phyloP scores from a whole-genome alignment of 2,888 invertebrate genomes.

The Notocelia uddmanniana region DNA sequence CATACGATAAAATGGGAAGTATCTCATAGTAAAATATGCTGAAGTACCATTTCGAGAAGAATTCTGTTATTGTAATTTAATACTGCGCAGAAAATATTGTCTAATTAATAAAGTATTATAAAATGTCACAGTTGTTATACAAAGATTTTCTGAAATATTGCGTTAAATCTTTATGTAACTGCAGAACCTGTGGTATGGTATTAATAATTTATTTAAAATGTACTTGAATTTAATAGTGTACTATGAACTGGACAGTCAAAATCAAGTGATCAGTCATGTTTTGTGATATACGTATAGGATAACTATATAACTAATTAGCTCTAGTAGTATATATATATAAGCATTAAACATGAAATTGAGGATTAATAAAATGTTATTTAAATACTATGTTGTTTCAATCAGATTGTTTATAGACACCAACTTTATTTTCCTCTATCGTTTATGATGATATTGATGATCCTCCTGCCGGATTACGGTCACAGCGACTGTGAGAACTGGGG shows the following conservation, averaged over 20 bases:
- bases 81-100: neutral
- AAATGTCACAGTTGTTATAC: conserved; percentile 23
- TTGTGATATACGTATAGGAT: conserved; percentile 76
- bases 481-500: too few relatives aligned
- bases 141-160: conserved; percentile 19
- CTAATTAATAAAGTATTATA: conserved; percentile 26
- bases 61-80: neutral
- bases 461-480: too few relatives aligned
- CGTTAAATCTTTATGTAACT: conserved; percentile 25
- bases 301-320: conserved; percentile 61
- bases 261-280: conserved; percentile 70
- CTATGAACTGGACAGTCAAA: conserved; percentile 48
- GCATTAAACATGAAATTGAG: conserved; percentile 52
- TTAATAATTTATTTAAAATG: conserved; percentile 13
- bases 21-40: neutral
- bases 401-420: neutral
- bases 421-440: neutral
- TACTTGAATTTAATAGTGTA: conserved; percentile 32
- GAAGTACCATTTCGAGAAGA: neutral
- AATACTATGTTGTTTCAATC: conserved; percentile 49
- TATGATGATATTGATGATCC: too few relatives aligned
- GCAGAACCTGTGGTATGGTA: conserved; percentile 21
- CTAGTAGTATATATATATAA: conserved; percentile 47
- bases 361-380: conserved; percentile 76
- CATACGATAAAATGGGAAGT: neutral